Base-by-base conservation (phyloP, 2,888 invertebrate species). In the Philereme vetulata region DNA sequence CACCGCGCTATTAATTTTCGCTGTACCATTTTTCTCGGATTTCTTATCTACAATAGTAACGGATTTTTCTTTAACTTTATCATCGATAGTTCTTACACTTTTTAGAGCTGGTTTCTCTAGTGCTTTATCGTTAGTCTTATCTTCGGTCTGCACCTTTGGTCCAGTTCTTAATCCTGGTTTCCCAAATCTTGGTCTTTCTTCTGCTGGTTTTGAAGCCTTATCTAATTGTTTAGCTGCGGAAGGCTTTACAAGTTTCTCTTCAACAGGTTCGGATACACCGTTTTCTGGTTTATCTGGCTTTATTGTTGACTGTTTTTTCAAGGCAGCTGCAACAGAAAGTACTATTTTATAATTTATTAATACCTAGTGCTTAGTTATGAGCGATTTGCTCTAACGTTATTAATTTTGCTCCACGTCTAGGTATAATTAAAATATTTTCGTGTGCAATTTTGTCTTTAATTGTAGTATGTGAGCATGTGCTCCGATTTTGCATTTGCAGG, bases 231-330 rank as follows among this genome's bases (percentile, higher is more conserved):
- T 91, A 0, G 86, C 86, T 54, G 83, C 84, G 56, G 92, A 88
- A 21, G 91, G 90, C 54, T 90, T 92, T 0, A 90, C 80, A 40
- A 87, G 76, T 65, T 86, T 91, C 59, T 89, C 91, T 78, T 91
- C 90, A 44, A 77, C 75, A 1, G 84, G 75, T 55, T 84, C 82
- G 10, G 84, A 70, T 3, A 81, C 78, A 43, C 90, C 90, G 72
- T 91, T 90, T 80, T 88, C 86, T 54, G 81, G 8, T 74, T 87
- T 90, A 11, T 90, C 90, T 73, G 51, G 51, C 34, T 80, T 87
- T 60, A 92, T 77, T n/a, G 92, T 90, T 0, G 90, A 54, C 69
- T 93, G 92, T 61, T 93, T 92, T 66, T 88, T 92, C 54, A 92
- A 74, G 40, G 80, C 82, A 47, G 92, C 93, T 92, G 86, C 52